Conservation (phyloP, 2,888 invertebrate species). For the Asteroscopus sphinx region DNA sequence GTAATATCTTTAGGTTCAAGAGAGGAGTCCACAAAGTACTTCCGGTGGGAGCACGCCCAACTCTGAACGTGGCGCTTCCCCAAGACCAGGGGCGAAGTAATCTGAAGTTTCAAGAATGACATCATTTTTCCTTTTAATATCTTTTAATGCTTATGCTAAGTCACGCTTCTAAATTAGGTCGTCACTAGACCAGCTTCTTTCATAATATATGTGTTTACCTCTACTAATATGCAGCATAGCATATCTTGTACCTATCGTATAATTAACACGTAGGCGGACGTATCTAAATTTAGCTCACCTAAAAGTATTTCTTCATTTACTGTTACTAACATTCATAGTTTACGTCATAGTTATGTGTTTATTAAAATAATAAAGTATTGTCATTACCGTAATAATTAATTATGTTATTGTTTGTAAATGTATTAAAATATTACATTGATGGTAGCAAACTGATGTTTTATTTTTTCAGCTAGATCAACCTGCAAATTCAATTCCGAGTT, state of each 20-base stretch:
- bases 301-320: conserved; percentile 33
- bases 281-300: conserved; percentile 38
- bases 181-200: conserved; percentile 14
- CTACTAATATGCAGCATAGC: background rate
- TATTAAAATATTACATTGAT: conserved; percentile 34
- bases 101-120: conserved; percentile 11
- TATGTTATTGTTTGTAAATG: conserved; percentile 6
- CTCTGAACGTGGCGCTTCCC: conserved; percentile 77
- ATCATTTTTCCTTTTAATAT: conserved; percentile 9
- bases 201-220: conserved; percentile 24
- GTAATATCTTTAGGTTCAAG: conserved; percentile 82
- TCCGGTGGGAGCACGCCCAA: conserved; percentile 84
- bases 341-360: conserved; percentile 31
- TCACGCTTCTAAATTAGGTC: conserved; percentile 21
- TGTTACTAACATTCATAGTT: conserved; percentile 39
- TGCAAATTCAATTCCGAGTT: too few relatives aligned
- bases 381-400: background rate
- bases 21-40: conserved; percentile 83
- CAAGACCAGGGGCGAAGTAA: conserved; percentile 62
- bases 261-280: conserved; percentile 32
- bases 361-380: conserved; percentile 15
- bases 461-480: too few relatives aligned
- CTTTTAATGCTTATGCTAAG: conserved; percentile 8
- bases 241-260: conserved; percentile 17
- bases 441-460: conserved; percentile 19